Base-by-base conservation (phyloP, 1,140 invertebrate genomes). In the Araneus ventricosus region DNA sequence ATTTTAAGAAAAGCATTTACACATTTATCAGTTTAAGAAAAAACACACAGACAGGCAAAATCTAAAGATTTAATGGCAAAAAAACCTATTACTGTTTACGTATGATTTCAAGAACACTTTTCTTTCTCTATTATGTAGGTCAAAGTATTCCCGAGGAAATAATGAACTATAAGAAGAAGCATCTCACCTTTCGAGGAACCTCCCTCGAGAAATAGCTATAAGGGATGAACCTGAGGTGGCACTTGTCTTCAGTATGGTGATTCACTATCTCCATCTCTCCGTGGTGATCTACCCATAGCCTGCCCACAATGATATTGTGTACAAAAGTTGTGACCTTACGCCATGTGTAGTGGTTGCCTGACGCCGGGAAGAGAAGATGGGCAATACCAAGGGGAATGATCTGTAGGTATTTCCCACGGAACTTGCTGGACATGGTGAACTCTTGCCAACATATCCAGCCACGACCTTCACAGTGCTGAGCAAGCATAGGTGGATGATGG, bases 271-370 rank as follows among this genome's bases (percentile, higher is more conserved):
- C 98, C 98, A 99, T 99, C 95, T 99, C 99, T 57, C 99, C 99
- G 95, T 99, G 98, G 95, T 99, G 98, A 96, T 99, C 99, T 24
- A 99, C 98, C 99, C 99, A 99, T 93, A 99, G 96, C 96, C 99
- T 99, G 88, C 99, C 99, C 61, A 99, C 99, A 94, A 99, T 99
- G 94, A 99, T 99, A 96, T 99, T 99, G 96, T 99, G 99, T 34
- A 99, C 98, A 27, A 99, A 99, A 20, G 99, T 99, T 17, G 98
- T 99, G 37, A 99, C 98, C 95, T 99, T 99, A 92, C 98, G 96
- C 99, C 99, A 99, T 10, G 98, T 98, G 95, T 99, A 99, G 95
- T 99, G 98, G 96, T 99, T 97, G 22, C 96, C 96, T 41, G 95
- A 96, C 82, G 95, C 95, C 34, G 96, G 95, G 95, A 99, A 99